Base-by-base conservation (phyloP, 2,797 vertebrate genomes). In the Chelon auratus region DNA sequence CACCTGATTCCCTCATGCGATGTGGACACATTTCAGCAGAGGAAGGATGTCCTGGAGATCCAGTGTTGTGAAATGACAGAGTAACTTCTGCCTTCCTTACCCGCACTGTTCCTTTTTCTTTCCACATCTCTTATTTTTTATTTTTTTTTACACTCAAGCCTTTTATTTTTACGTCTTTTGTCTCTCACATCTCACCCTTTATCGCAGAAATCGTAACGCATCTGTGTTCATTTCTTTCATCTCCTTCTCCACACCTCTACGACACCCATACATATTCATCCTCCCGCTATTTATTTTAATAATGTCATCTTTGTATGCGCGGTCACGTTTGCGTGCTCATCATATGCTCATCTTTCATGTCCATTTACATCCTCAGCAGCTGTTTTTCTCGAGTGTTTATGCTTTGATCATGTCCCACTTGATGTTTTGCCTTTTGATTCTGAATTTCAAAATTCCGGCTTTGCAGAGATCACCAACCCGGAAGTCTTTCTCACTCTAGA, bases 41-140 rank as follows among this genome's bases (percentile, higher is more conserved):
- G 95, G 94, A 93, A 93, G 73, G 90, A 92, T n/a, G 94, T 96
- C 68, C 92, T 39, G 14, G 26, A 62, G 95, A 72, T 90, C 94
- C 15, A 92, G 91, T 64, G 90, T 91, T 79, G 93, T 97, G 89
- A 95, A 93, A 84, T 94, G 95, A 94, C 68, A 71, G 57, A 63
- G 51, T 42, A 75, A 58, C 39, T 47, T 50, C 62, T 55, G 22
- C 24, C 61, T 45, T 50, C 13, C 18, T 76, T 50, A 50, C 22
- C 22, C 54, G 40, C 48, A 10, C 11, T 39, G 54, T 18, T 57
- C 8, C 53, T 48, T 66, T 48, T 68, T 61, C 14, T 74, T 72
- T 63, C 42, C 39, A 40, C 37, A 50, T 33, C 63, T 64, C 13
- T 18, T 77, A 15, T 63, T 15, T 13, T 17, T 17, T 42, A 14